Percentiles rank a stretch among this genome's conserved stretches.
phyloP scores from a whole-genome alignment of 2,888 invertebrate genomes.

The Glomeris marginata region DNA sequence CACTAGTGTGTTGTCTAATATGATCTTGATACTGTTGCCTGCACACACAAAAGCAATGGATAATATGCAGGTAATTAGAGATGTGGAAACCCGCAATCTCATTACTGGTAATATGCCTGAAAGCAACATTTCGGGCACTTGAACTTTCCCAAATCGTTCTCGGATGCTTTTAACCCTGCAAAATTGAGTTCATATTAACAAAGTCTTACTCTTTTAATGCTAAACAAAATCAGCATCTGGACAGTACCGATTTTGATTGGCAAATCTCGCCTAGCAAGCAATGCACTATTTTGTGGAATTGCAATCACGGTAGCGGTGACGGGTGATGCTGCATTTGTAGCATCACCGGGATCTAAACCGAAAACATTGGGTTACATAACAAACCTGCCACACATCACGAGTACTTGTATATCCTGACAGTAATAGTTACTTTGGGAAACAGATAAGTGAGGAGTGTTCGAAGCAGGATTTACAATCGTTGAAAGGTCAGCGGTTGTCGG shows the following conservation, averaged over 20 bases:
- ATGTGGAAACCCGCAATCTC: no score
- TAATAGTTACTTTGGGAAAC: not conserved
- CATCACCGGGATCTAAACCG: no score
- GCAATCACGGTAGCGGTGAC: not conserved
- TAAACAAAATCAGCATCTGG: not conserved
- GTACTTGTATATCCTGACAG: not conserved
- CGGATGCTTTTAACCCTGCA: constrained; percentile 28
- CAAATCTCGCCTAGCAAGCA: not conserved
- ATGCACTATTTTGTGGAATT: no score
- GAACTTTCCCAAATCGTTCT: constrained; percentile 26
- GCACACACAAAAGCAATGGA: no score
- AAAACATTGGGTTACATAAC: no score
- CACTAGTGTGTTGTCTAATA: constrained; percentile 23
- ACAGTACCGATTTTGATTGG: constrained; percentile 3
- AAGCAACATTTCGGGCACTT: constrained; percentile 28
- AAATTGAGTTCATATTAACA: not conserved
- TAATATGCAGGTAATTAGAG: no score
- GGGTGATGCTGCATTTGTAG: not conserved
- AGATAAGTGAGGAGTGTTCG: not conserved
- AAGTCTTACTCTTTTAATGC: not conserved
- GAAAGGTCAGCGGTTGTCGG: not conserved
- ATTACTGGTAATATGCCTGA: constrained; percentile 26
- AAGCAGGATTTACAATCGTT: not conserved
- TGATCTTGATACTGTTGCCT: constrained; percentile 30
- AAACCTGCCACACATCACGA: no score